These are phyloP conservation scores for Ianthella basta DNA, from an alignment of 37 sponge, comb jelly and placozoan species.

Conservation along the genomic window DNA sequence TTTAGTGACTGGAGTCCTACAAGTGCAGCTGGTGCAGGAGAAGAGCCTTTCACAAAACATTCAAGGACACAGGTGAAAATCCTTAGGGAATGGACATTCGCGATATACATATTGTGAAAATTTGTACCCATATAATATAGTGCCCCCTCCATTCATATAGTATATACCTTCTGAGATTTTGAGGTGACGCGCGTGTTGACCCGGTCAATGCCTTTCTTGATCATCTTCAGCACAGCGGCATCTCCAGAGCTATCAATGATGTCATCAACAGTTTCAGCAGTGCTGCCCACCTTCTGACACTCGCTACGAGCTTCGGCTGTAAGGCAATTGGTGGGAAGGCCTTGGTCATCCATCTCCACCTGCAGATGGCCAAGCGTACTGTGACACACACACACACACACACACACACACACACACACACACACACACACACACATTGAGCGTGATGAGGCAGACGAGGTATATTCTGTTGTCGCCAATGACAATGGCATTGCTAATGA, in stretches of 20 bases:
- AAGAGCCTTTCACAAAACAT: too few species aligned
- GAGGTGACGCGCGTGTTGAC: slow-evolving; percentile 62
- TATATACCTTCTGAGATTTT: slow-evolving; percentile 56
- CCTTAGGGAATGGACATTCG: too few species aligned
- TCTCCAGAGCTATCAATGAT: slow-evolving; percentile 51
- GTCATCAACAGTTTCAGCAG: slow-evolving; percentile 60
- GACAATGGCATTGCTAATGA: slow-evolving; percentile 77
- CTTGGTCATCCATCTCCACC: slow-evolving; percentile 57
- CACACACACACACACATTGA: slow-evolving; percentile 54
- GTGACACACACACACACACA: background rate
- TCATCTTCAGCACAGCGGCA: slow-evolving; percentile 66
- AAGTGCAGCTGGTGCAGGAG: too few species aligned
- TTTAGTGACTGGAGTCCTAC: too few species aligned
- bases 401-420: background rate
- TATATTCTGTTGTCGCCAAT: slow-evolving; percentile 78
- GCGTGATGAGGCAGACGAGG: slow-evolving; percentile 77
- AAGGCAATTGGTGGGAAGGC: slow-evolving; percentile 56
- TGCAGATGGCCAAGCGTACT: background rate
- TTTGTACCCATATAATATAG: too few species aligned
- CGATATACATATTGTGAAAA: too few species aligned
- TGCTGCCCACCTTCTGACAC: slow-evolving; percentile 56
- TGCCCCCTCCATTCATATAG: background rate
- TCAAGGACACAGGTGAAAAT: too few species aligned
- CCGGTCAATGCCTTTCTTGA: slow-evolving; percentile 74
- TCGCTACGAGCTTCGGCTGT: slow-evolving; percentile 35